A percentile compares a stretch with the other conserved stretches of the same genome.
phyloP scores from a whole-genome alignment of 2,797 vertebrate species.

The Xenops minutus region DNA sequence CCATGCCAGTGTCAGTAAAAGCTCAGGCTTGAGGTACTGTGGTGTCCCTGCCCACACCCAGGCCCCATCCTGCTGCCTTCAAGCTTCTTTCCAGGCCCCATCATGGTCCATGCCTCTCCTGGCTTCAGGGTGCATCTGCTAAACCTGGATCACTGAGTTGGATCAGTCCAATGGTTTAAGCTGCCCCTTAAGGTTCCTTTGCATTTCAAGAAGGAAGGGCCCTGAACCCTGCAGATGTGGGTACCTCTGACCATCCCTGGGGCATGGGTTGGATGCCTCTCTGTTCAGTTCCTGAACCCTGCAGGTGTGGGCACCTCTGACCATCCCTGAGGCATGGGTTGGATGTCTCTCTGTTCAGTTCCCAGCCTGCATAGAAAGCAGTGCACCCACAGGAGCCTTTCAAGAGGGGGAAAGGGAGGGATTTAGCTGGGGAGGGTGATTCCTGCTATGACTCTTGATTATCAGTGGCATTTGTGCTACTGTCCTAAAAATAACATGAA shows the following conservation, averaged over 20 bases:
- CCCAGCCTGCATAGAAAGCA: neutral
- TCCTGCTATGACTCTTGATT: neutral
- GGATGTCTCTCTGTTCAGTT: neutral
- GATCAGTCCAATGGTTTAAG: neutral
- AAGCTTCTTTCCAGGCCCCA: neutral
- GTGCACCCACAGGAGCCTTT: neutral
- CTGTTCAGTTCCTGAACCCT: neutral
- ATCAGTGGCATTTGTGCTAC: neutral
- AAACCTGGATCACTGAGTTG: accelerated
- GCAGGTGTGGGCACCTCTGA: neutral
- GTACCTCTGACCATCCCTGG: accelerated
- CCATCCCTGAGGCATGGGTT: accelerated
- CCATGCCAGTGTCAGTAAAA: neutral
- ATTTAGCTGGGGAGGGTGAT: neutral
- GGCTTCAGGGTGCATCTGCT: neutral
- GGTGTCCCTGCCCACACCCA: neutral
- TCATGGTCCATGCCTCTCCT: neutral
- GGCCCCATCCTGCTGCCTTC: neutral
- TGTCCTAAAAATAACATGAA: neutral
- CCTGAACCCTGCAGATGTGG: neutral
- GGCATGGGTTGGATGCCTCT: neutral
- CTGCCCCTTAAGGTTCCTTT: neutral
- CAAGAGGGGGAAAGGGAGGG: neutral
- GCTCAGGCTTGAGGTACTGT: neutral
- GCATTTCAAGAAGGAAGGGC: neutral